phyloP scores from a whole-genome alignment of 2,888 invertebrate genomes.

The Dyspetes luteomarginatus region DNA sequence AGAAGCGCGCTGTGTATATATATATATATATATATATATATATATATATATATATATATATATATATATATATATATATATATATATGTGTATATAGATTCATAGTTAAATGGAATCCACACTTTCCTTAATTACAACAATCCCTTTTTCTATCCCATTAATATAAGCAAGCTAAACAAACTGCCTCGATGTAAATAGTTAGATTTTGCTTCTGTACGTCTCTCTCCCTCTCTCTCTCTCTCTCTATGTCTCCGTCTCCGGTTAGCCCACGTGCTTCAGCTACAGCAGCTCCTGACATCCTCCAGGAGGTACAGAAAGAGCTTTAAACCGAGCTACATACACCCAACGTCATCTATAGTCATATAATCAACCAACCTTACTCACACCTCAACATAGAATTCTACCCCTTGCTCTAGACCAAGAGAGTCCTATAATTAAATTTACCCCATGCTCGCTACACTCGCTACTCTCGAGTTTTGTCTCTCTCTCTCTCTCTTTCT shows the following conservation, averaged over 20 bases:
- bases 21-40: too few species aligned
- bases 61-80: not conserved
- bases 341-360: conserved; percentile 20
- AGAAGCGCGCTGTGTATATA: too few species aligned
- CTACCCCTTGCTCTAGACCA: conserved; percentile 67
- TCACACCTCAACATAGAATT: conserved; percentile 56
- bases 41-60: not conserved
- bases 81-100: not conserved
- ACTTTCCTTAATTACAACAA: conserved; percentile 79
- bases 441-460: conserved; percentile 72
- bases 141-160: conserved; percentile 78
- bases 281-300: conserved; percentile 31
- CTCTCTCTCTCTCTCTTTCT: conserved; percentile 12
- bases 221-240: conserved; percentile 10
- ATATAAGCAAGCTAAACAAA: conserved; percentile 81
- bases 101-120: conserved; percentile 71
- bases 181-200: conserved; percentile 80
- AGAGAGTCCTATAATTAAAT: conserved; percentile 80
- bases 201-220: conserved; percentile 71
- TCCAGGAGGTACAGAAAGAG: conserved; percentile 35
- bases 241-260: not conserved
- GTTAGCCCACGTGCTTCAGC: not conserved
- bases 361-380: conserved; percentile 52
- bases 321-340: conserved; percentile 44
- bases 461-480: conserved; percentile 71